phyloP scores from a whole-genome alignment of 2,113 vertebrate genomes.

The Motacilla alba region DNA sequence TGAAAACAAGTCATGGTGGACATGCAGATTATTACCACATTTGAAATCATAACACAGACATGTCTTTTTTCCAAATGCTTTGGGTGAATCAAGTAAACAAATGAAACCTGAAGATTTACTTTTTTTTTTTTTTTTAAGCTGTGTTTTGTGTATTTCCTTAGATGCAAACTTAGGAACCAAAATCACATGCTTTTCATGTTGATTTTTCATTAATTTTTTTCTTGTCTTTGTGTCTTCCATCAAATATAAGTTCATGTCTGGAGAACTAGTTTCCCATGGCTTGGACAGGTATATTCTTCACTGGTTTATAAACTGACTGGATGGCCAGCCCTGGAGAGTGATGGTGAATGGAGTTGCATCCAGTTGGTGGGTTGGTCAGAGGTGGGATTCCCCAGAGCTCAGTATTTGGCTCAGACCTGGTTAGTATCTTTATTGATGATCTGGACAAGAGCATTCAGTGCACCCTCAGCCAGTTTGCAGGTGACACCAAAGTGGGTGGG shows the following conservation, averaged over 20 bases:
- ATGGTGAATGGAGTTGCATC: neutral
- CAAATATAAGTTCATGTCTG: neutral
- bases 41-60: neutral
- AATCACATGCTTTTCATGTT: neutral
- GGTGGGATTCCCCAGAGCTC: neutral
- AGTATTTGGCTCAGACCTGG: neutral
- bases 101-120: neutral
- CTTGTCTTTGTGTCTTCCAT: neutral
- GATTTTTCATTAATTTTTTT: neutral
- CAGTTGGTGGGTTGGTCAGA: neutral
- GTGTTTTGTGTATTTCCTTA: neutral
- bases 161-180: neutral
- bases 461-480: neutral
- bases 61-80: neutral
- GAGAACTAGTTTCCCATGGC: neutral
- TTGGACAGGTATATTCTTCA: neutral
- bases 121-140: neutral
- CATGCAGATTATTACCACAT: neutral
- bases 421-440: neutral
- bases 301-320: neutral
- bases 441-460: neutral
- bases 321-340: neutral
- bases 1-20: neutral
- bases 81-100: neutral
- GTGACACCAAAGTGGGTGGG: neutral